These are phyloP conservation scores for Arge pagana DNA, from an alignment of 2,888 invertebrate genomes.

Conservation along the genomic window DNA sequence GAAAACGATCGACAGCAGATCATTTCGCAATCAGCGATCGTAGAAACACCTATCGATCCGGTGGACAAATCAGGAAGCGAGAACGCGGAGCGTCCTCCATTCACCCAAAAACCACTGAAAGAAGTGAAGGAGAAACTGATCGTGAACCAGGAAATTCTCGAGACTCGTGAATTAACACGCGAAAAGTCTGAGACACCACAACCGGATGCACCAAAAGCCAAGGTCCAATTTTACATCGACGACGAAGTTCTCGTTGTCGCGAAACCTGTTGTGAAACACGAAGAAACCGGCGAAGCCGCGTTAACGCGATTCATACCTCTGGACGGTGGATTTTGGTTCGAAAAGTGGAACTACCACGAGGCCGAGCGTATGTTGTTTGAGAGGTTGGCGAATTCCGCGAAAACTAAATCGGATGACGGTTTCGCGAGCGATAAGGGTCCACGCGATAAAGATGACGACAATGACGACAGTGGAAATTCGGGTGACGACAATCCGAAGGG, in stretches of 20 bases:
- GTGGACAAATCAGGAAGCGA: constrained; percentile 5
- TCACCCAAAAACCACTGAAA: constrained; percentile 12
- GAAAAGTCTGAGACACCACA: constrained; percentile 14
- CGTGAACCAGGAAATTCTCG: constrained; percentile 8
- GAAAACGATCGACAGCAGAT: too few species aligned
- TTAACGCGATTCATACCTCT: constrained; percentile 46
- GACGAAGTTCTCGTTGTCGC: constrained; percentile 47
- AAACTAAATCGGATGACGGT: constrained; percentile 44
- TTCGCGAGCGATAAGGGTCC: constrained; percentile 43
- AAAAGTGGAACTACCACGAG: constrained; percentile 67
- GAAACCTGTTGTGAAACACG: constrained; percentile 22
- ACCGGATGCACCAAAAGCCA: constrained; percentile 35
- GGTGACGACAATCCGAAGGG: constrained; percentile 59
- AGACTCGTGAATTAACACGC: constrained; percentile 1
- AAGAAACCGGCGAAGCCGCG: constrained; percentile 23
- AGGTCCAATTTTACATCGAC: constrained; percentile 52
- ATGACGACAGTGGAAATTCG: constrained; percentile 67
- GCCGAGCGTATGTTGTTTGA: constrained; percentile 69
- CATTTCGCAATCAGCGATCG: too few species aligned
- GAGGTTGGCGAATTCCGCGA: constrained; percentile 59
- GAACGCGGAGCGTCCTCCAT: constrained; percentile 2
- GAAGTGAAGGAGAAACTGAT: constrained; percentile 14
- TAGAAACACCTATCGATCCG: too few species aligned
- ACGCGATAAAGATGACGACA: constrained; percentile 55
- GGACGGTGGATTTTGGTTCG: constrained; percentile 66